These are phyloP conservation scores for Scaptomyza hsui DNA, from an alignment of 1,140 invertebrate species.

Conservation along the genomic window DNA sequence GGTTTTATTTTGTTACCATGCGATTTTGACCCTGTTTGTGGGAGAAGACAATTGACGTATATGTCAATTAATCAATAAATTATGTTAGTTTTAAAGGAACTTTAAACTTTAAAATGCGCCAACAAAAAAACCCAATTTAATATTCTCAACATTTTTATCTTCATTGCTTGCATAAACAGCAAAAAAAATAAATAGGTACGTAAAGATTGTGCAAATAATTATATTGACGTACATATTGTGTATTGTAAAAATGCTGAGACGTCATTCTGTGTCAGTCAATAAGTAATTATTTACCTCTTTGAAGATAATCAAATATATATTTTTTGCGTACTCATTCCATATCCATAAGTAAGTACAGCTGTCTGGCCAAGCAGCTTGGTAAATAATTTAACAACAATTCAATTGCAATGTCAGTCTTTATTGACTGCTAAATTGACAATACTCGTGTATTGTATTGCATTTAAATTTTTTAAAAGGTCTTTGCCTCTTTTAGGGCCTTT, in stretches of 20 bases:
- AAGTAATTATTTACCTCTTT: conserved; percentile 28
- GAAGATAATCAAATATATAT: conserved; percentile 54
- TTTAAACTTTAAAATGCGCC: too few relatives aligned
- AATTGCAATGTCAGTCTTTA: conserved; percentile 51
- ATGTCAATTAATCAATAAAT: conserved; percentile 18
- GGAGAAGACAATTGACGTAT: not conserved
- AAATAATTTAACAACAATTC: conserved; percentile 48
- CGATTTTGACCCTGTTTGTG: conserved; percentile 67
- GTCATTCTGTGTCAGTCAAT: conserved; percentile 44
- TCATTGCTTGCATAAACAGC: not conserved
- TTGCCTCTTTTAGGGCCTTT: conserved; percentile 30
- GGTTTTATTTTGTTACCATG: conserved; percentile 35
- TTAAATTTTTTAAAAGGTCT: conserved; percentile 28
- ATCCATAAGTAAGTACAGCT: conserved; percentile 46
- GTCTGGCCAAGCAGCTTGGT: conserved; percentile 8
- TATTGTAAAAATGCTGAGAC: conserved; percentile 53
- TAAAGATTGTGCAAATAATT: conserved; percentile 62
- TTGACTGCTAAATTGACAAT: conserved; percentile 16
- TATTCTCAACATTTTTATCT: not conserved
- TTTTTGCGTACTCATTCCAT: conserved; percentile 29
- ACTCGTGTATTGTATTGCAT: conserved; percentile 1
- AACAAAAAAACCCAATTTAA: too few relatives aligned
- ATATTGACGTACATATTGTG: conserved; percentile 13
- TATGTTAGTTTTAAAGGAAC: not conserved
- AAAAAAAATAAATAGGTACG: not conserved